Base-by-base conservation (phyloP, 2,888 invertebrate genomes). In the Phengaris arion region DNA sequence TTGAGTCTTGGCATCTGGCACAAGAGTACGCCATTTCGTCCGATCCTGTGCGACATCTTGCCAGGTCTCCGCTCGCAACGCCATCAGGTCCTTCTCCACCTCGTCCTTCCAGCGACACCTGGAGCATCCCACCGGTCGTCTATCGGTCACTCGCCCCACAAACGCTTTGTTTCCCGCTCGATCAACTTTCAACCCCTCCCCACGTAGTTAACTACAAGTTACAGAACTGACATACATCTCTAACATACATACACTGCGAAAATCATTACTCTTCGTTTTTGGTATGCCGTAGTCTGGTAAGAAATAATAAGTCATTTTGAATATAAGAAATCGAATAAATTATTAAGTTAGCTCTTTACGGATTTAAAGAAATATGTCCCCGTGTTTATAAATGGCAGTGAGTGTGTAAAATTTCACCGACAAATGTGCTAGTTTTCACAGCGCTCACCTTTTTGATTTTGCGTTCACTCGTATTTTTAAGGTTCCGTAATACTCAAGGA, bases 391-490 rank as follows among this genome's bases (percentile, higher is more conserved):
- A 84, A 85, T 81, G 81, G 83, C 86, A 84, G 83, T 85, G 83
- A 85, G 85, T 85, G 83, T 81, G 81, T 81, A 81, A 84, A 86
- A 86, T n/a, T 85, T 84, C 80, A 84, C 83, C 84, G 83, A 83
- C 85, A 84, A 85, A 87, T 88, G 89, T 87, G 86, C 83, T 83
- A 86, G 85, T 87, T 89, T 87, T 88, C 86, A 87, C 87, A 88
- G 87, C 84, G 84, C 82, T 77, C 82, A 83, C n/a, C 81, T 85
- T 87, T 86, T 86, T 83, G 80, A 82, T 85, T 83, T 74, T 52
- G 51, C 69, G 35, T 35, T 59, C 22, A 5, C 59, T 59, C 59
- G 22, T 35, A 3, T 35, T 35, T 35, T 35, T 35, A n/a, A n/a
- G n/a, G n/a, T n/a, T n/a, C n/a, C n/a, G n/a, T n/a, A n/a, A n/a